Evolutionary conservation across 53 echinoderm and acorn worm genomes (phyloP).

Genomic region (Hippasteria phrygiana): DNA sequence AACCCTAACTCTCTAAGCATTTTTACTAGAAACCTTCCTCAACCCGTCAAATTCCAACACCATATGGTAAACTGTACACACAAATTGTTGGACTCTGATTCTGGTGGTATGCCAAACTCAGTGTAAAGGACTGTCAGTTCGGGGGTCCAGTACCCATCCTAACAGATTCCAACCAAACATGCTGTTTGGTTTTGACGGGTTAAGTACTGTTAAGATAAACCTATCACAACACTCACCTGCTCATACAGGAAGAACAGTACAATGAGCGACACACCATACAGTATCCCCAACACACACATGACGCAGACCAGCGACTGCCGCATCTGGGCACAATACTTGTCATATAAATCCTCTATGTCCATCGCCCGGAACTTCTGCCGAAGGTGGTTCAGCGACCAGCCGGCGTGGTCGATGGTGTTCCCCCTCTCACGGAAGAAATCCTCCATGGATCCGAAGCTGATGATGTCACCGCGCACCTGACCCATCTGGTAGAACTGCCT

Average conservation of each 20-base stretch:
- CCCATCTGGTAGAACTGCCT: constrained; percentile 94
- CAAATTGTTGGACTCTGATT: no score
- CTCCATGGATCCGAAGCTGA: constrained; percentile 89
- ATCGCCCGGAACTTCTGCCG: constrained; percentile 81
- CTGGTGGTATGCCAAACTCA: no score
- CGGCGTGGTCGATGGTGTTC: constrained; percentile 74
- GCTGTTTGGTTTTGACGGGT: no score
- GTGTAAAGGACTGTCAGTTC: no score
- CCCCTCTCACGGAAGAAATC: constrained; percentile 88
- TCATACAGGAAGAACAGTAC: constrained; percentile 64
- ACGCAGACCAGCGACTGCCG: constrained; percentile 82
- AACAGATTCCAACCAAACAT: no score
- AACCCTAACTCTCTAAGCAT: no score
- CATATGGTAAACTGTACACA: no score
- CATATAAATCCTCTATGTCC: constrained; percentile 90
- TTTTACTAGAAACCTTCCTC: no score
- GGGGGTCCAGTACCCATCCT: no score
- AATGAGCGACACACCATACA: constrained; percentile 72
- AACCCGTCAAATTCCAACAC: no score
- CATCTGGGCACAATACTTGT: constrained; percentile 87
- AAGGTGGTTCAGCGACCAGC: constrained; percentile 79
- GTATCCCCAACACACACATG: constrained; percentile 83
- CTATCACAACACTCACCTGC: constrained; percentile 68
- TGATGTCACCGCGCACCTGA: constrained; percentile 84
- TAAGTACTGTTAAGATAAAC: no score